Conservation (phyloP, 2,113 vertebrate genomes). For the Progne subis region DNA sequence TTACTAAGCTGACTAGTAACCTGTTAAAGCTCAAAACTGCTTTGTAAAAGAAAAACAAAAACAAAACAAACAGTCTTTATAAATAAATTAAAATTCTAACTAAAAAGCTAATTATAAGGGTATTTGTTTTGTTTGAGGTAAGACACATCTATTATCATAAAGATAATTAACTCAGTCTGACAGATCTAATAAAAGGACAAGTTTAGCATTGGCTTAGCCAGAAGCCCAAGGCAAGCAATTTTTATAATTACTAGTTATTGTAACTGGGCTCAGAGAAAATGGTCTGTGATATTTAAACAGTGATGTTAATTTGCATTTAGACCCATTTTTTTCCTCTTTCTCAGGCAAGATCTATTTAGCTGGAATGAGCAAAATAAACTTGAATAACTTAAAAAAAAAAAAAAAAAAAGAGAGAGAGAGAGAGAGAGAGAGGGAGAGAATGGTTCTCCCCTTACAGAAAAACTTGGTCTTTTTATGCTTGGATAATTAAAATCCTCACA, state of each 20-base stretch:
- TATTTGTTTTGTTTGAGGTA: constrained; percentile 89
- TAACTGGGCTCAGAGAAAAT: constrained; percentile 85
- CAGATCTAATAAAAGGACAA: constrained; percentile 87
- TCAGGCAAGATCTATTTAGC: constrained; percentile 71
- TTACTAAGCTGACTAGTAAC: constrained; percentile 29
- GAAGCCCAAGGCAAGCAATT: constrained; percentile 87
- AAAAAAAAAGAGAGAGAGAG: not conserved
- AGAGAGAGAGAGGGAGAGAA: too few relatives aligned
- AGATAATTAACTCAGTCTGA: constrained; percentile 89
- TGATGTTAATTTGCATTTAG: constrained; percentile 84
- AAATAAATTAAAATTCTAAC: constrained; percentile 86
- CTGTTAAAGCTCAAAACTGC: constrained; percentile 38
- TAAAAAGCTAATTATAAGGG: constrained; percentile 85
- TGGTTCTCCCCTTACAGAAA: constrained; percentile 17
- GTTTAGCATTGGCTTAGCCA: constrained; percentile 83
- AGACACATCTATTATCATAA: constrained; percentile 88
- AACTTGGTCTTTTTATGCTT: constrained; percentile 46
- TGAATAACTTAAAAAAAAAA: constrained; percentile 57
- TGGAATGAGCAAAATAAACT: constrained; percentile 69
- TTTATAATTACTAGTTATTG: constrained; percentile 89
- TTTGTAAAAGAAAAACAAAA: constrained; percentile 29
- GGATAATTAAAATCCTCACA: constrained; percentile 59
- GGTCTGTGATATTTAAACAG: constrained; percentile 85
- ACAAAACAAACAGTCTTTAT: constrained; percentile 81
- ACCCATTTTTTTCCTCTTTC: constrained; percentile 67